A percentile compares a stretch with the other conserved stretches of the same genome.
These are phyloP conservation scores for Acanthurus tractus DNA, from an alignment of 2,797 vertebrate genomes.

Conservation along the genomic window DNA sequence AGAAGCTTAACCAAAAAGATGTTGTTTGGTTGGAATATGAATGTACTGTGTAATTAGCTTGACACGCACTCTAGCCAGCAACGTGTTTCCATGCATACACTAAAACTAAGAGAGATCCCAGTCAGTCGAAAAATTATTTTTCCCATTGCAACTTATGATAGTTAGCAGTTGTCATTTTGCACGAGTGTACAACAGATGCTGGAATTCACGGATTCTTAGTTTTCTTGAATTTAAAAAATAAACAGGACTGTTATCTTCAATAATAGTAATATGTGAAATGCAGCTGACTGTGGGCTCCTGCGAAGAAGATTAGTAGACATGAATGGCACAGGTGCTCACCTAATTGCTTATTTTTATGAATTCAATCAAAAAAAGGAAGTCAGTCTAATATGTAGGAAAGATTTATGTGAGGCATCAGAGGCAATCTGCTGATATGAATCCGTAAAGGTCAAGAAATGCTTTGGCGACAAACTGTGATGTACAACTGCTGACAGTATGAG, in stretches of 20 bases:
- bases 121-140: background rate
- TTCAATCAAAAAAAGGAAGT: constrained; percentile 4
- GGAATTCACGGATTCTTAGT: background rate
- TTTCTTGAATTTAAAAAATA: background rate
- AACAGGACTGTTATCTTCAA: background rate
- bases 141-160: background rate
- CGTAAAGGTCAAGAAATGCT: constrained; percentile 47
- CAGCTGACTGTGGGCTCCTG: background rate
- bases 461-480: constrained; percentile 47
- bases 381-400: constrained; percentile 5
- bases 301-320: background rate
- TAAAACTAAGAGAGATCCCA: background rate
- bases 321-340: background rate
- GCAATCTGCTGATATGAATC: constrained; percentile 20
- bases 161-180: background rate
- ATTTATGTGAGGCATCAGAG: constrained; percentile 38
- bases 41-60: constrained; percentile 20
- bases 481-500: constrained; percentile 60
- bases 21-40: constrained; percentile 20
- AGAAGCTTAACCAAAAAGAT: constrained; percentile 14
- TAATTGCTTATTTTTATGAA: constrained; percentile 8
- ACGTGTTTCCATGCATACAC: constrained; percentile 9
- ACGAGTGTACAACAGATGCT: background rate
- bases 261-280: background rate
- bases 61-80: constrained; percentile 12